These are phyloP conservation scores for Rhynchophorus ferrugineus DNA, from an alignment of 1,140 invertebrate species.

Conservation along the genomic window DNA sequence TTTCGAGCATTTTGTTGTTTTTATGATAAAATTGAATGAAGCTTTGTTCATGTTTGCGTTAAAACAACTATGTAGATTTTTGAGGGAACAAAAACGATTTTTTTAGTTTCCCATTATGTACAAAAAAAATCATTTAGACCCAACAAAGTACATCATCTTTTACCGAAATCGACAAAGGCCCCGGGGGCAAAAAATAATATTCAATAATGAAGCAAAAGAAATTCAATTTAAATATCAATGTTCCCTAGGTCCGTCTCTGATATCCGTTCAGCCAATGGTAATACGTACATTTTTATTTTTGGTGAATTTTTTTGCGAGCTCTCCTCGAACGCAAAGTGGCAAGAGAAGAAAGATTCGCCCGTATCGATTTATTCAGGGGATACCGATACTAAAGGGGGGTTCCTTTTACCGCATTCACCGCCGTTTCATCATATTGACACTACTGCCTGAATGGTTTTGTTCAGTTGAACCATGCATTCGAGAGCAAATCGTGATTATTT, in stretches of 20 bases:
- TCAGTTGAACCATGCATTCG: background rate
- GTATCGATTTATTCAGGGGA: background rate
- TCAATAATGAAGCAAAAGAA: no score
- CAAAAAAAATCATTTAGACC: no score
- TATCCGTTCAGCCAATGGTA: background rate
- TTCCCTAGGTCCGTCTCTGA: background rate
- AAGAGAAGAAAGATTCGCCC: background rate
- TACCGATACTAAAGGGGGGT: background rate
- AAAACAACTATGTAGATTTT: no score
- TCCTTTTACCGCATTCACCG: background rate
- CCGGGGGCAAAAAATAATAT: no score
- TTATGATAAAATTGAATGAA: no score
- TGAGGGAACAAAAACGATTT: no score
- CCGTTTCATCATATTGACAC: background rate
- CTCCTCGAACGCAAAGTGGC: background rate
- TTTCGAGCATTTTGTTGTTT: no score
- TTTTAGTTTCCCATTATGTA: no score
- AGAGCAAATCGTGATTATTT: background rate
- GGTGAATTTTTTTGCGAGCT: background rate
- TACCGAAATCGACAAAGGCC: no score
- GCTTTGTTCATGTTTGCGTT: no score
- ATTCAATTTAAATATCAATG: background rate
- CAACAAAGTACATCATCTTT: no score
- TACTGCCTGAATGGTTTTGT: background rate
- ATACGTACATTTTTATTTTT: background rate